Base-by-base conservation (phyloP, 2,797 vertebrate species). In the Ctenosaura bakeri region DNA sequence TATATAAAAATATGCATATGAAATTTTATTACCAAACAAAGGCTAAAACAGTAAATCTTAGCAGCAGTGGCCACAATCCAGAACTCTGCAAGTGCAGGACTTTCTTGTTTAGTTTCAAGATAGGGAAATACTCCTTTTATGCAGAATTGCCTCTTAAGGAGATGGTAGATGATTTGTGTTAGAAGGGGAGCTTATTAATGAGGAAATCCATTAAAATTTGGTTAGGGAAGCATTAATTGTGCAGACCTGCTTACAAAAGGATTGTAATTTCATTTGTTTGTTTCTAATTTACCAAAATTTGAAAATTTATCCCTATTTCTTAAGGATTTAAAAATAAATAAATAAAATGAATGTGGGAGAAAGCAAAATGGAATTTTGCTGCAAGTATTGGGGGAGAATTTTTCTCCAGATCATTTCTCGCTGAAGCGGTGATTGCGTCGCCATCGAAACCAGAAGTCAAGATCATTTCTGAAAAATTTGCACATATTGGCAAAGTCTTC, bases 11-110 rank as follows among this genome's bases (percentile, higher is more conserved):
- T 62, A 77, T 0, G 0, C 1, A 13, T 52, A 6, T 64, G 83
- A 84, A 89, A 92, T 38, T 9, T 24, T 89, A 87, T 91, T 85
- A 78, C 50, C 93, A 92, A 94, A 91, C 64, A 89, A 84, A 90
- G 0, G 7, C 91, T 90, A 89, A 90, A 32, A 82, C 16, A 80
- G 80, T 90, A 0, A 88, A 78, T 18, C 52, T n/a, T 59, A 83
- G n/a, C 86, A 82, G 91, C 89, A 79, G n/a, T n/a, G 59, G 86
- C 42, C 59, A 50, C 74, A 87, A 66, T 66, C 76, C 59, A 79
- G 38, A 66, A 16, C 18, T 3, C 26, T 50, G 6, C 9, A 66
- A 20, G 12, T 24, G 5, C 12, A 35, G 46, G 26, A 38, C 16
- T 87, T 78, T 79, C 59, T 5, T 35, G 69, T 71, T 81, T n/a